A percentile compares a stretch with the other conserved stretches of the same genome.
phyloP scores from a whole-genome alignment of 2,888 invertebrate species.

The Xestia c-nigrum region DNA sequence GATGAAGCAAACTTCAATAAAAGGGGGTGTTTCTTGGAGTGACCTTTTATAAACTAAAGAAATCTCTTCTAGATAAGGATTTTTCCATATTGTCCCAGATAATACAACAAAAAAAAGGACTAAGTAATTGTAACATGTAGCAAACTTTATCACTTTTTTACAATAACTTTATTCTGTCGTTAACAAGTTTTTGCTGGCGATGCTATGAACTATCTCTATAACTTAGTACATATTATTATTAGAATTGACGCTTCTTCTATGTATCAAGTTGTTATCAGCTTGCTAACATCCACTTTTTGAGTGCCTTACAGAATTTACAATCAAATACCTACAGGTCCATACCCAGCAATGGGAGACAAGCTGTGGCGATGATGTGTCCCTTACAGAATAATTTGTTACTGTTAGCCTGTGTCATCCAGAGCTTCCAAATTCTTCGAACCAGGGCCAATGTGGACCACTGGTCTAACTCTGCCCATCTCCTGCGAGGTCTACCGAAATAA shows the following conservation, averaged over 20 bases:
- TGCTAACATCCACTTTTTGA: background rate
- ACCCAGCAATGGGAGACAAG: background rate
- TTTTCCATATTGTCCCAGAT: background rate
- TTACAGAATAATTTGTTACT: background rate
- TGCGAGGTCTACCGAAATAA: too few relatives aligned
- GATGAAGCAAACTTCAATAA: background rate
- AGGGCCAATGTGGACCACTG: too few relatives aligned
- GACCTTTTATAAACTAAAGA: background rate
- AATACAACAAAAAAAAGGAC: background rate
- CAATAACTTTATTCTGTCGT: background rate
- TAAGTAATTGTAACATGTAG: background rate
- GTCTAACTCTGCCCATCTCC: too few relatives aligned
- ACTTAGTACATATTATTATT: background rate
- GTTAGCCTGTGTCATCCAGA: too few relatives aligned
- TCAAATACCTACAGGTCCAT: background rate
- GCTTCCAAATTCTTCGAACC: too few relatives aligned
- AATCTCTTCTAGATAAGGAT: background rate
- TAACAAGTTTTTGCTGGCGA: background rate
- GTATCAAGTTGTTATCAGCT: background rate
- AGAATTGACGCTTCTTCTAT: background rate
- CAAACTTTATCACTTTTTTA: background rate
- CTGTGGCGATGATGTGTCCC: background rate
- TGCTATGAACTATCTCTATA: background rate
- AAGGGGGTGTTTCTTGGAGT: background rate
- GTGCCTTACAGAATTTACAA: background rate